Percentiles rank a stretch among this genome's conserved stretches.
These are phyloP conservation scores for Theristicus caerulescens DNA, from an alignment of 2,113 vertebrate species.

Conservation along the genomic window DNA sequence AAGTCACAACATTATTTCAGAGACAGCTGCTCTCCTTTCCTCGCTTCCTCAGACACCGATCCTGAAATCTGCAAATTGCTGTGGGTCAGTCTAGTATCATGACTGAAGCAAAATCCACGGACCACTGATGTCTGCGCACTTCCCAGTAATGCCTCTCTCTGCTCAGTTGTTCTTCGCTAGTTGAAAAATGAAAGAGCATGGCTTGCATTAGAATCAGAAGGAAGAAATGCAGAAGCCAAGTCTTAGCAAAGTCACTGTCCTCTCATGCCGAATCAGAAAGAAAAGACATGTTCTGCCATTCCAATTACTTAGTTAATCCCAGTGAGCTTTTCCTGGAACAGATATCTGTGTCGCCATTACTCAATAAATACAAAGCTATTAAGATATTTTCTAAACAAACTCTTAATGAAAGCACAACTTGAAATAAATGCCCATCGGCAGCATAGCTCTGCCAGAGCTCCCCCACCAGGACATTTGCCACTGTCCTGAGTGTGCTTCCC, in stretches of 20 bases:
- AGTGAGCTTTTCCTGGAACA: slow-evolving; percentile 25
- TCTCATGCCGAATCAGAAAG: background rate
- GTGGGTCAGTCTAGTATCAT: background rate
- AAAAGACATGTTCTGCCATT: background rate
- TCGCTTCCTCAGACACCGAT: background rate
- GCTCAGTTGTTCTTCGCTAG: background rate
- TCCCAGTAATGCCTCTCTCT: background rate
- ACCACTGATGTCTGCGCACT: background rate
- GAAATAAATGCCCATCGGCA: background rate
- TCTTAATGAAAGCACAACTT: background rate
- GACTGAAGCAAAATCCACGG: background rate
- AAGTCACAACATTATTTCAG: background rate
- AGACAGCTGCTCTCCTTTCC: background rate
- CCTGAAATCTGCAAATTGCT: background rate
- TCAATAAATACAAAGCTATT: slow-evolving; percentile 25
- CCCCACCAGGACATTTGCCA: background rate
- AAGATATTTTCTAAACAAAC: slow-evolving; percentile 38
- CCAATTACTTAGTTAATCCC: slow-evolving; percentile 37
- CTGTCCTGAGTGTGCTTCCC: too few relatives aligned
- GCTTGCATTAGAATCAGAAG: background rate
- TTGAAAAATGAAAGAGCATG: background rate
- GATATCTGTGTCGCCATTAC: background rate
- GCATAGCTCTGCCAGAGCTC: background rate
- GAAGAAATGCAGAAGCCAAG: background rate
- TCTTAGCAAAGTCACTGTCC: background rate